These are phyloP conservation scores for Uromys caudimaculatus DNA, from an alignment of 2,797 vertebrate genomes.

Conservation along the genomic window DNA sequence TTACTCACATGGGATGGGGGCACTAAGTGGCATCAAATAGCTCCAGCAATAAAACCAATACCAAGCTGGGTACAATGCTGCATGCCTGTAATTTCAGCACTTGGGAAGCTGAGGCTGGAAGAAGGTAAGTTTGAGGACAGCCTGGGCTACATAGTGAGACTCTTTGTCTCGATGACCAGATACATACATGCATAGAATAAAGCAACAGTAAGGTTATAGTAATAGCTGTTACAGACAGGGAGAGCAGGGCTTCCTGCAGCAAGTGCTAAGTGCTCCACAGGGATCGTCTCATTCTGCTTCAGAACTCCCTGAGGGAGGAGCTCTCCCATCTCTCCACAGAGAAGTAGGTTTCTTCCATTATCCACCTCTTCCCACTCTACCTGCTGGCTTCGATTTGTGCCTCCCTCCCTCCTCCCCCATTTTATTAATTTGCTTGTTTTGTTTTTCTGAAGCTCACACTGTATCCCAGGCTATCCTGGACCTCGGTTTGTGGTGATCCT, in stretches of 20 bases:
- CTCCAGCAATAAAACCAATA: not conserved
- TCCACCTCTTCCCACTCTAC: not conserved
- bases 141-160: not conserved
- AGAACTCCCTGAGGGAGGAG: slow-evolving; percentile 1
- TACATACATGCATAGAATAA: not conserved
- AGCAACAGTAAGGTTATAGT: not conserved
- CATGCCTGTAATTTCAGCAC: not conserved
- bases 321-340: not conserved
- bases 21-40: not conserved
- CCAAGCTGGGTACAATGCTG: not conserved
- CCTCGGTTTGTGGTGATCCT: not conserved
- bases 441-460: not conserved
- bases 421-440: not conserved
- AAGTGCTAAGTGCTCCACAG: not conserved
- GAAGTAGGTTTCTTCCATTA: not conserved
- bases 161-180: not conserved
- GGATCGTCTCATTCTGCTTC: not conserved
- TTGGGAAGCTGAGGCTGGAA: not conserved
- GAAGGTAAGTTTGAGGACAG: not conserved
- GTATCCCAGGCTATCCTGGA: not conserved
- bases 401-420: rapidly evolving
- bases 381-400: slow-evolving; percentile 15
- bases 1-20: not conserved
- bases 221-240: not conserved
- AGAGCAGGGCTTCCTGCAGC: not conserved